Base-by-base conservation (phyloP, 2,113 vertebrate genomes). In the Semicossyphus pulcher region DNA sequence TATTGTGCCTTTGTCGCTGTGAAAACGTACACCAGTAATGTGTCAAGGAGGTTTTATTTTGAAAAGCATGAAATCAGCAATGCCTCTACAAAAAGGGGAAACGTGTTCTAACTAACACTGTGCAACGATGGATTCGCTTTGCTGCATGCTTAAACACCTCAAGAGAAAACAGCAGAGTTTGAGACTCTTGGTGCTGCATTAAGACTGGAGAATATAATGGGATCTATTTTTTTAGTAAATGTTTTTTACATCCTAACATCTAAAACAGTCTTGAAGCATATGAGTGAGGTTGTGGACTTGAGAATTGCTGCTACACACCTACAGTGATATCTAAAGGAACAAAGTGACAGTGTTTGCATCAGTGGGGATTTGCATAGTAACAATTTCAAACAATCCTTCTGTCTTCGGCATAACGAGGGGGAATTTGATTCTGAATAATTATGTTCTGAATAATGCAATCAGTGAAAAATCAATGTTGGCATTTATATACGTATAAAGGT, bases 1-100 rank as follows among this genome's bases (percentile, higher is more conserved):
- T n/a, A 36, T 57, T 4, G 51, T 66, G 10, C 16, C 28, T 42
- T 59, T 56, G 47, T 64, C 23, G 64, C 23, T 42, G 26, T 51
- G 7, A 18, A 68, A 44, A 72, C 37, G 41, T 41, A 29, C 2
- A 0, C n/a, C 8, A 21, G 34, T 28, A 15, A 0, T 34, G 37
- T 20, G 6, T 49, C 29, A 41, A 51, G 20, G 41, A n/a, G 25
- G 21, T 79, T 76, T 71, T 47, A 45, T 65, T 76, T 65, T 42
- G 25, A 44, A 64, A 59, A 48, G 26, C 47, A 31, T 4, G 10
- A 60, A 39, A 26, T 10, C 16, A 61, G 23, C 34, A n/a, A n/a
- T n/a, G n/a, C n/a, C n/a, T n/a, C n/a, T n/a, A n/a, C n/a, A n/a
- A n/a, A 37, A 37, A 16, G 16, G 39, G 49, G 42, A 34, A 29